phyloP scores from a whole-genome alignment of 2,113 vertebrate species.

The Nothoprocta pentlandii region DNA sequence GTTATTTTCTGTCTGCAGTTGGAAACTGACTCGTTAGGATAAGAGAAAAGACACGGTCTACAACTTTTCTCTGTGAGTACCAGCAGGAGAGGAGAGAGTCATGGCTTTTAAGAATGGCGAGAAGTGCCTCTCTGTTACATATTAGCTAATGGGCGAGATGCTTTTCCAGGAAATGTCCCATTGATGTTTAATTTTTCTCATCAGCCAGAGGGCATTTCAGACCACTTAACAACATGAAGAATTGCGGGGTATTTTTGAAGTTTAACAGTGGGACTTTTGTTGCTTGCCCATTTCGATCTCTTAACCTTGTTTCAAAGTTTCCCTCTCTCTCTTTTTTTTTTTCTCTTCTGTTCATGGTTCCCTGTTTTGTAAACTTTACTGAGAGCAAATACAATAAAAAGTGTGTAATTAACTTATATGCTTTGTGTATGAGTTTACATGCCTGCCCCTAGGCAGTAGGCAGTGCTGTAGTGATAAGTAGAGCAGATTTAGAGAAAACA shows the following conservation, averaged over 20 bases:
- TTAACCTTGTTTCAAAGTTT: not conserved
- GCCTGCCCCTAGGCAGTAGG: not conserved
- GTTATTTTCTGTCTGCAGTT: fast-evolving
- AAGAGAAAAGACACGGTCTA: not conserved
- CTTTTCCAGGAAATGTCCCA: not conserved
- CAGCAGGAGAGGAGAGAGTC: not conserved
- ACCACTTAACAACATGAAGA: not conserved
- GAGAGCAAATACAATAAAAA: not conserved
- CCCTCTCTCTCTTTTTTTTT: too few relatives aligned
- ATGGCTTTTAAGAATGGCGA: not conserved
- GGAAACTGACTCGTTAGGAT: not conserved
- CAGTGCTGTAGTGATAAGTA: too few relatives aligned
- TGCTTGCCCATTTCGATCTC: too few relatives aligned
- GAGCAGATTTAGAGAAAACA: not conserved
- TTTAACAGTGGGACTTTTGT: not conserved
- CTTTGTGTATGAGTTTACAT: not conserved
- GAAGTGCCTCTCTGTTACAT: not conserved
- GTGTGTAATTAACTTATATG: too few relatives aligned
- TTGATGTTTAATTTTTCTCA: not conserved
- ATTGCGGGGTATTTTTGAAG: not conserved
- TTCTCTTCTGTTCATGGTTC: not conserved
- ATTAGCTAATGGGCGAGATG: not conserved
- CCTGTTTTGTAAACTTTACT: fast-evolving
- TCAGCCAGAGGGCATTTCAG: not conserved
- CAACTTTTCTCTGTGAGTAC: not conserved